Evolutionary conservation across 2,797 vertebrate species (phyloP), one percentile per base, ranked within the genome.

Genomic region (Meda fulgida): DNA sequence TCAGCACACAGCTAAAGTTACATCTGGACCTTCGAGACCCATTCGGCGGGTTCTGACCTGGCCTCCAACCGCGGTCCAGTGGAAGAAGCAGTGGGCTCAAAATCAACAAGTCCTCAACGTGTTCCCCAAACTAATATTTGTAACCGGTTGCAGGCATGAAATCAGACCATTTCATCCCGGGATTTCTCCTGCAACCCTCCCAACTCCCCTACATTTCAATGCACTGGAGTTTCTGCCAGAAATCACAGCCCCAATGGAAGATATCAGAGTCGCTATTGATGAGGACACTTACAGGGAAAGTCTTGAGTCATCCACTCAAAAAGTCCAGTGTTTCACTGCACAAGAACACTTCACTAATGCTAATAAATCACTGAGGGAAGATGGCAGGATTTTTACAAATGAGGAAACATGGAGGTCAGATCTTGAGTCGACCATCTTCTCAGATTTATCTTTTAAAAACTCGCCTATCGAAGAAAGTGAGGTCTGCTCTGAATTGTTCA

Each of bases 21-120:
- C 34, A 86, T 80, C 66, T 66, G 71, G 72, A 5, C 77, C 83
- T 73, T 79, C 63, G 36, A 91, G 77, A 75, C 78, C 67, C 1
- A 73, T 95, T 36, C 85, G 86, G 26, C 94, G 94, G 88, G 88
- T 93, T 53, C 92, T 92, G 84, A 94, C 93, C 16, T 96, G 95
- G 94, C 95, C 95, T 66, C 91, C 48, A 0, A 89, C 93, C 21
- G 93, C 92, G 21, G 53, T n/a, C 40, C 92, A 94, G 89, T 94
- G 94, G 94, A 89, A 91, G 88, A 89, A 84, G 8, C 90, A 91
- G 55, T 87, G 92, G 80, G 78, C 87, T 70, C 84, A 71, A 65
- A 80, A 92, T 23, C 84, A 88, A 16, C 89, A 88, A 3, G 5
- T 76, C 38, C 48, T 88, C 6, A 85, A 70, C 13, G 70, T 71